These are phyloP conservation scores for Noctilio leporinus DNA, from an alignment of 2,113 vertebrate genomes.

Conservation along the genomic window DNA sequence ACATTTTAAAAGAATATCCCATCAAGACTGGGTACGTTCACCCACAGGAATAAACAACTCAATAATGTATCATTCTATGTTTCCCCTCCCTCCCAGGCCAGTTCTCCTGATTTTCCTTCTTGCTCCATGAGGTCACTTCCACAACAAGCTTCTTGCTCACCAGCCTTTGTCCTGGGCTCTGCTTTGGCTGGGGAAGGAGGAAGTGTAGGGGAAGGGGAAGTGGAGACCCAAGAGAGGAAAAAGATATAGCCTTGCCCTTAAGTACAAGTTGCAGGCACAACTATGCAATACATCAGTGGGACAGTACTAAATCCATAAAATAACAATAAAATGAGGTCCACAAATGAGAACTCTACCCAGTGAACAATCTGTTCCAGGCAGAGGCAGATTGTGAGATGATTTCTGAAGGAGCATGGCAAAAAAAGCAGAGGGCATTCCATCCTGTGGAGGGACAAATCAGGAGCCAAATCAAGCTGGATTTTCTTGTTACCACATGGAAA, in stretches of 20 bases:
- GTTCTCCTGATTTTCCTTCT: neutral
- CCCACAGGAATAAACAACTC: neutral
- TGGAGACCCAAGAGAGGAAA: neutral
- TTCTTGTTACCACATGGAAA: neutral
- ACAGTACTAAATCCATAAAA: slow-evolving; percentile 14
- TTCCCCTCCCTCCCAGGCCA: neutral
- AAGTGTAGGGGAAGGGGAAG: neutral
- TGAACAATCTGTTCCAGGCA: neutral
- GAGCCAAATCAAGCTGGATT: neutral
- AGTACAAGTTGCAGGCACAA: neutral
- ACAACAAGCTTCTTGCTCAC: neutral
- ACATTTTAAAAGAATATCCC: neutral
- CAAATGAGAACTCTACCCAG: neutral
- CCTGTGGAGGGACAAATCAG: neutral
- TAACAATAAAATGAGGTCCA: neutral
- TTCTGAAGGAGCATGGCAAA: neutral
- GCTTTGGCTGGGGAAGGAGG: neutral
- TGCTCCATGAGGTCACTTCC: neutral
- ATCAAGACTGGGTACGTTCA: neutral
- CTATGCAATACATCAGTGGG: neutral
- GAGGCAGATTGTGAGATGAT: neutral
- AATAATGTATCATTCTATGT: neutral
- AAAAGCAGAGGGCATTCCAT: neutral
- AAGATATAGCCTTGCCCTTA: neutral
- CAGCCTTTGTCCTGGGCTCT: neutral